These are phyloP conservation scores for Phylloscopus trochiloides DNA, from an alignment of 2,113 vertebrate species.

Conservation along the genomic window DNA sequence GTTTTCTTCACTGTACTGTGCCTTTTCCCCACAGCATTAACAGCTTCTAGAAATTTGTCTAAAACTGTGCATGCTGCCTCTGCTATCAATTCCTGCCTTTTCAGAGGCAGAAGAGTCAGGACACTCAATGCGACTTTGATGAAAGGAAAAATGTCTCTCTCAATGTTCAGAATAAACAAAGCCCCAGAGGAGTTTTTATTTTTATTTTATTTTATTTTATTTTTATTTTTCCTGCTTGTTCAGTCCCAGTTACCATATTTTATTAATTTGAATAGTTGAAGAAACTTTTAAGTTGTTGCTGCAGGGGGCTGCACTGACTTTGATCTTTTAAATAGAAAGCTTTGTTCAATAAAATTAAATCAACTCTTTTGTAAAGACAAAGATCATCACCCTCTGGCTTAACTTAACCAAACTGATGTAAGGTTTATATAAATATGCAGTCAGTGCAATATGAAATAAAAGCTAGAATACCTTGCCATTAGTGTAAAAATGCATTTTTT, in stretches of 20 bases:
- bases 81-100: background rate
- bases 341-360: constrained; percentile 33
- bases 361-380: background rate
- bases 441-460: constrained; percentile 18
- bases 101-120: background rate
- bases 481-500: background rate
- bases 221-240: background rate
- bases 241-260: background rate
- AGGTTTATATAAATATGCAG: constrained; percentile 28
- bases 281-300: constrained; percentile 14
- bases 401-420: constrained; percentile 31
- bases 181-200: background rate
- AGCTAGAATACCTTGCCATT: background rate
- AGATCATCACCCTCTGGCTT: constrained; percentile 39
- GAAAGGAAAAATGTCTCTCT: background rate
- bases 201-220: background rate
- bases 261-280: constrained; percentile 11
- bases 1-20: background rate
- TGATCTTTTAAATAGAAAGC: constrained; percentile 51
- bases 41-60: background rate
- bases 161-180: background rate
- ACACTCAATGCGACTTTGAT: background rate
- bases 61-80: background rate
- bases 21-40: background rate
- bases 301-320: background rate